These are phyloP conservation scores for Sinocyclocheilus anshuiensis DNA, from an alignment of 2,113 vertebrate species.

Conservation along the genomic window DNA sequence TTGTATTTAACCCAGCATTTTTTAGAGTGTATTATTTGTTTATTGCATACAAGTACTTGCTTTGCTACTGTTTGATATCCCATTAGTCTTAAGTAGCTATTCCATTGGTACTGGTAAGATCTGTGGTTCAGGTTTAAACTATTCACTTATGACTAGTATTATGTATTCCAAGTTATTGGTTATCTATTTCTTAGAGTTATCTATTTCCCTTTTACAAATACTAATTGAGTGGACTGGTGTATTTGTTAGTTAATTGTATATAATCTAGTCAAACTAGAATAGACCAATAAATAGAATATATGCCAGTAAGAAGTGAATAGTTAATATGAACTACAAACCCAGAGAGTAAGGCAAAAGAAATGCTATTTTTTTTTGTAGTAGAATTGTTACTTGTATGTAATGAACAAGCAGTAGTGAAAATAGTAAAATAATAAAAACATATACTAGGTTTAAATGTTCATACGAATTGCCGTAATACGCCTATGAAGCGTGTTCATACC, in stretches of 20 bases:
- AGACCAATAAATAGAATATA: background rate
- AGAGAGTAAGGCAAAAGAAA: background rate
- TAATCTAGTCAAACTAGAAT: background rate
- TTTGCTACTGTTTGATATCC: background rate
- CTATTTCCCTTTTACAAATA: too few species aligned
- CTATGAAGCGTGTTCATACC: conserved; percentile 72
- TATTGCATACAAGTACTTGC: too few species aligned
- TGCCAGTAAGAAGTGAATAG: background rate
- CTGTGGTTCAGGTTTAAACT: background rate
- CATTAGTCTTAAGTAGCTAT: background rate
- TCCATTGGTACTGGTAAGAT: background rate
- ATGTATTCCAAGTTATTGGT: background rate
- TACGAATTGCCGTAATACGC: background rate
- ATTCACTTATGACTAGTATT: background rate
- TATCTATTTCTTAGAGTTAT: background rate
- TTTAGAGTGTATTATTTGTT: too few species aligned
- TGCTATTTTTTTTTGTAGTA: background rate
- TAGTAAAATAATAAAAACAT: background rate
- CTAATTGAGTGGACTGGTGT: background rate
- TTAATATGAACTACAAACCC: background rate
- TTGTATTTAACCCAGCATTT: too few species aligned
- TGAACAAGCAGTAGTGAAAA: background rate
- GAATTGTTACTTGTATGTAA: background rate
- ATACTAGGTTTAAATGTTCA: background rate
- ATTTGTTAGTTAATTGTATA: too few species aligned